These are phyloP conservation scores for Leucozona laternaria DNA, from an alignment of 2,888 invertebrate genomes.

Conservation along the genomic window DNA sequence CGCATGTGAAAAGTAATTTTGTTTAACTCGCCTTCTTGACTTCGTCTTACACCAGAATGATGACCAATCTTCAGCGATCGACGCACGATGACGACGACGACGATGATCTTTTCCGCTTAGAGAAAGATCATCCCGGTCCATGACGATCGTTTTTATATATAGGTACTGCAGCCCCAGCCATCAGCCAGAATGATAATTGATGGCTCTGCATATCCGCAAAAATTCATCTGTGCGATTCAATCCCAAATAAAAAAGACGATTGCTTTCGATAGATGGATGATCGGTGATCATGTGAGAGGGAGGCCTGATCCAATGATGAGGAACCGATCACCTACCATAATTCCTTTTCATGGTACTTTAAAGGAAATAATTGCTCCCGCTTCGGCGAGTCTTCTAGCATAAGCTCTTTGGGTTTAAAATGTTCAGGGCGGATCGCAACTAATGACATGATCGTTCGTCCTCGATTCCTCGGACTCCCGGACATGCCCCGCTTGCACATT, in stretches of 20 bases:
- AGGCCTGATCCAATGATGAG: slow-evolving; percentile 61
- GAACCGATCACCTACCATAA: slow-evolving; percentile 72
- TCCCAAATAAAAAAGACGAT: slow-evolving; percentile 28
- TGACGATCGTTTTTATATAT: slow-evolving; percentile 54
- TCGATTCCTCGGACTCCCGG: background rate
- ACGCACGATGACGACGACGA: slow-evolving; percentile 5
- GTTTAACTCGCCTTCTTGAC: slow-evolving; percentile 19
- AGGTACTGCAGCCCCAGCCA: slow-evolving; percentile 12
- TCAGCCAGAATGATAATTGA: slow-evolving; percentile 64
- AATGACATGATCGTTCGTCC: slow-evolving; percentile 72
- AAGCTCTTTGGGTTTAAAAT: slow-evolving; percentile 58
- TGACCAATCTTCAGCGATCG: slow-evolving; percentile 35
- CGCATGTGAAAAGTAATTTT: slow-evolving; percentile 41
- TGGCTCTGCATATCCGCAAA: slow-evolving; percentile 68
- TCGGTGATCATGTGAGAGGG: slow-evolving; percentile 73
- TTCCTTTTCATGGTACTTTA: slow-evolving; percentile 67
- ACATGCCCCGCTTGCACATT: slow-evolving; percentile 4
- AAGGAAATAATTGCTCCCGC: slow-evolving; percentile 73
- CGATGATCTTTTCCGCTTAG: slow-evolving; percentile 66
- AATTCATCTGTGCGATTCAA: slow-evolving; percentile 28
- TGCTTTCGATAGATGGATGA: slow-evolving; percentile 51
- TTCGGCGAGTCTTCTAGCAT: slow-evolving; percentile 32
- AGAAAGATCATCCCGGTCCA: slow-evolving; percentile 71
- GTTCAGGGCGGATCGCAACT: slow-evolving; percentile 71
- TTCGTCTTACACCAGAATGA: slow-evolving; percentile 55